Conservation (phyloP, 2,113 vertebrate genomes). For the Xiphophorus hellerii region DNA sequence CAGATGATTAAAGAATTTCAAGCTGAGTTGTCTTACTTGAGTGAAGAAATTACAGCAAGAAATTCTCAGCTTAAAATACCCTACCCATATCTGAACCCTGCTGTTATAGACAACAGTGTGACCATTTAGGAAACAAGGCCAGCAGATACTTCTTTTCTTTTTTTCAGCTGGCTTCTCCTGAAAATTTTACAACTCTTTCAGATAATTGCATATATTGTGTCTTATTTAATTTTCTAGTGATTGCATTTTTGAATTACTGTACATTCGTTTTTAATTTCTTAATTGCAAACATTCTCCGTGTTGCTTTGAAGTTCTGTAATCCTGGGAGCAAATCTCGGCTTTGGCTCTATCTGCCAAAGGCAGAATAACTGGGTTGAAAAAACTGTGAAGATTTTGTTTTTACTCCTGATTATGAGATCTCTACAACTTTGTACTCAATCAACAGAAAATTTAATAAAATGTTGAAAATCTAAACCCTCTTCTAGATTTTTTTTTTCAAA, state of each 20-base stretch:
- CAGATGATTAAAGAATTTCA: slow-evolving; percentile 55
- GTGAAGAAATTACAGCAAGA: slow-evolving; percentile 39
- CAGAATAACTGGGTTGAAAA: no score
- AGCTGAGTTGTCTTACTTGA: slow-evolving; percentile 44
- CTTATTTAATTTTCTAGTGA: neutral
- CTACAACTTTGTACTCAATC: neutral
- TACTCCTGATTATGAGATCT: neutral
- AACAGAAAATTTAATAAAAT: neutral
- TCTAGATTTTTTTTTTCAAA: neutral
- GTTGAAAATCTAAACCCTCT: neutral
- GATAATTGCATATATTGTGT: neutral
- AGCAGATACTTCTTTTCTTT: neutral
- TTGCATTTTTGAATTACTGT: neutral
- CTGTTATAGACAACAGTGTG: slow-evolving; percentile 53
- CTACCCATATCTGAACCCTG: slow-evolving; percentile 60
- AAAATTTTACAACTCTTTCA: neutral
- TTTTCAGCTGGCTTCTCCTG: neutral
- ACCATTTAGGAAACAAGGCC: neutral
- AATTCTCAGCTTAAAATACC: slow-evolving; percentile 54
- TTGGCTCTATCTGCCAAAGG: no score
- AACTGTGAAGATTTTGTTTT: neutral
- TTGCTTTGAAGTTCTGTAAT: neutral
- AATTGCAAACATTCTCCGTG: neutral
- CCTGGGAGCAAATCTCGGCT: neutral
- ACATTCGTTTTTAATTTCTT: neutral